Conservation (phyloP, 2,113 vertebrate genomes). For the Notiomystis cincta region DNA sequence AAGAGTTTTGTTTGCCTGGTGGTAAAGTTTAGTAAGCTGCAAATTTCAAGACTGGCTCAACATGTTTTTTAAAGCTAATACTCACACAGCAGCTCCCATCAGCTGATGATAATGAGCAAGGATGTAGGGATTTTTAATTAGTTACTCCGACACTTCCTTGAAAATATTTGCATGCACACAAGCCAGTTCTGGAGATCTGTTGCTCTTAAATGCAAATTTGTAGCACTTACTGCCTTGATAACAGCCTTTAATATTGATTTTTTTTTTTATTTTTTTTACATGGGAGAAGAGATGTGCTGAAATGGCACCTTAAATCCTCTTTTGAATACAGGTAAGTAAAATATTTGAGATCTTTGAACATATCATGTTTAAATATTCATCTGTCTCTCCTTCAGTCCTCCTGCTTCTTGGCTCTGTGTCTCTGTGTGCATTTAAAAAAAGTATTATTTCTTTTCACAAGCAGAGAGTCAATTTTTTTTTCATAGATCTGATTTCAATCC, state of each 20-base stretch:
- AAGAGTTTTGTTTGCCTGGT: background rate
- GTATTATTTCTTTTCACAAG: background rate
- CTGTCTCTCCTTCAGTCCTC: background rate
- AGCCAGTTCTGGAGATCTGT: background rate
- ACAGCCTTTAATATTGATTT: background rate
- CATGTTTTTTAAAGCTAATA: background rate
- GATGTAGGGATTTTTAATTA: slow-evolving; percentile 26
- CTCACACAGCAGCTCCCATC: background rate
- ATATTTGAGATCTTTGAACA: background rate
- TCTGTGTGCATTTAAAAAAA: background rate
- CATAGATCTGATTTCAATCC: background rate
- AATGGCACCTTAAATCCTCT: background rate
- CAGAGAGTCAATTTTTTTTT: background rate
- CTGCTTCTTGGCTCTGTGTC: background rate
- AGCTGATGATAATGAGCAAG: slow-evolving; percentile 12
- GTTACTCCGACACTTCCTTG: background rate
- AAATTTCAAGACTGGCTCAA: background rate
- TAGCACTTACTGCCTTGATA: background rate
- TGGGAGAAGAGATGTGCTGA: background rate
- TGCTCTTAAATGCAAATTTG: background rate
- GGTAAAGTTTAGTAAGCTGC: background rate
- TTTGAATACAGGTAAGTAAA: background rate
- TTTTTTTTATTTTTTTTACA: background rate
- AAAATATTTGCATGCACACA: slow-evolving; percentile 17
- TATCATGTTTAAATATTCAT: background rate